Conservation (phyloP, 1,140 invertebrate genomes). For the Steinernema khuongi region DNA sequence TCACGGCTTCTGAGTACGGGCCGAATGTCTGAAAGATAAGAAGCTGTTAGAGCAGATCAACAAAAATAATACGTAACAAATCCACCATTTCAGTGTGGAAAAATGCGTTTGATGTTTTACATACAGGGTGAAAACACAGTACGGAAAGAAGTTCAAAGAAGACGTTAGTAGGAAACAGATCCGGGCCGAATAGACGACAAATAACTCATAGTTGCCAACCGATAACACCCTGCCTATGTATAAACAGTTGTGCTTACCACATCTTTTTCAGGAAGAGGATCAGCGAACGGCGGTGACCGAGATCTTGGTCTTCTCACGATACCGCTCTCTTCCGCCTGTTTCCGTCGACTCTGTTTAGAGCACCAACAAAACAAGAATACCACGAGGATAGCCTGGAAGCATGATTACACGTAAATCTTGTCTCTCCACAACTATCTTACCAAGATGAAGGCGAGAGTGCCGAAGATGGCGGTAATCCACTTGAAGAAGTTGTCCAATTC, state of each 20-base stretch:
- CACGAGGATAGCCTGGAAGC: slow-evolving; percentile 25
- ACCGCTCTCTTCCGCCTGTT: background rate
- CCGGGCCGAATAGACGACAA: background rate
- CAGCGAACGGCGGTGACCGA: background rate
- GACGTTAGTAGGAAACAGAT: no score
- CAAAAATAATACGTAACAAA: no score
- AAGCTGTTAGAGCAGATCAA: no score
- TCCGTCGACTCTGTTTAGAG: slow-evolving; percentile 25
- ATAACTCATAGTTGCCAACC: background rate
- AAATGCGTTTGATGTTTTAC: no score
- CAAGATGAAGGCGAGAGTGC: slow-evolving; percentile 30
- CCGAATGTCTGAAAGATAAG: slow-evolving; percentile 10
- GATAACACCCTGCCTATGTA: background rate
- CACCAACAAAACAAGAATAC: slow-evolving; percentile 39
- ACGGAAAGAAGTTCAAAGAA: no score
- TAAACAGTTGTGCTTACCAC: background rate
- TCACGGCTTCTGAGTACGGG: background rate
- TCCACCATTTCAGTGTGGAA: no score
- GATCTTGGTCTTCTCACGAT: background rate
- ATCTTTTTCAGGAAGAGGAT: background rate
- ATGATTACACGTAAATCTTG: background rate
- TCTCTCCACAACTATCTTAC: background rate
- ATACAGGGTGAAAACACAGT: no score
- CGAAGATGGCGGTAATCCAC: slow-evolving; percentile 48
- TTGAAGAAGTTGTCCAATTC: slow-evolving; percentile 59